Evolutionary conservation across 2,113 vertebrate genomes (phyloP), one percentile per base, ranked within the genome.

Genomic region (Tenebrosternarchus preto): DNA sequence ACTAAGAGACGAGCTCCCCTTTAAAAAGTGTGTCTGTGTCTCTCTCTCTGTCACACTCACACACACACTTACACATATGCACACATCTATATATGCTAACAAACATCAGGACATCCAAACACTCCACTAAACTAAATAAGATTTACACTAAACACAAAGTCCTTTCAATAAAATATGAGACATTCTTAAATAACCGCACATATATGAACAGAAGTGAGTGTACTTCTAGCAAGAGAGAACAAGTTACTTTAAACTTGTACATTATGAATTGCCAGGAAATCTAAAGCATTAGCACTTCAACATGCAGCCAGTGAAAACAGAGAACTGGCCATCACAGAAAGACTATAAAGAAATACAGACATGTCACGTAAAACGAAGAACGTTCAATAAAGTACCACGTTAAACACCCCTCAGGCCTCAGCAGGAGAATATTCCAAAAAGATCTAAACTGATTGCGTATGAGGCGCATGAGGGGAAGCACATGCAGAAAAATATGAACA

Each of bases 1-100:
- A 33, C 60, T 50, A 27, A 69, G 82, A 81, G 84, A 84, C 83
- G 29, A 36, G 20, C 59, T 27, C 74, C 53, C 50, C 76, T 78
- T 83, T 72, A 78, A 80, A 17, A 31, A 22, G n/a, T 22, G 31
- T 39, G 19, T 39, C 31, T 57, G 74, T 66, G 20, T 24, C 73
- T 39, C 63, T 68, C 76, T 31, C 39, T 46, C 25, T 50, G 50
- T 11, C 70, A 74, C 31, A n/a, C 36, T 24, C 24, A 67, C 31
- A 55, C 61, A 64, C 71, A 76, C 8, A 8, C 27, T 31, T 19
- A 43, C 50, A 59, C 53, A 59, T 25, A 57, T 6, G 5, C 60
- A 17, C 70, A 73, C 5, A 43, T 43, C 1, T 43, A 7, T 43
- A 50, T 50, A 50, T 50, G 2, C 29, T 33, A 27, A 46, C 50